Evolutionary conservation across 2,113 vertebrate species (phyloP), one percentile per base, ranked within the genome.

Genomic region (Strix uralensis): DNA sequence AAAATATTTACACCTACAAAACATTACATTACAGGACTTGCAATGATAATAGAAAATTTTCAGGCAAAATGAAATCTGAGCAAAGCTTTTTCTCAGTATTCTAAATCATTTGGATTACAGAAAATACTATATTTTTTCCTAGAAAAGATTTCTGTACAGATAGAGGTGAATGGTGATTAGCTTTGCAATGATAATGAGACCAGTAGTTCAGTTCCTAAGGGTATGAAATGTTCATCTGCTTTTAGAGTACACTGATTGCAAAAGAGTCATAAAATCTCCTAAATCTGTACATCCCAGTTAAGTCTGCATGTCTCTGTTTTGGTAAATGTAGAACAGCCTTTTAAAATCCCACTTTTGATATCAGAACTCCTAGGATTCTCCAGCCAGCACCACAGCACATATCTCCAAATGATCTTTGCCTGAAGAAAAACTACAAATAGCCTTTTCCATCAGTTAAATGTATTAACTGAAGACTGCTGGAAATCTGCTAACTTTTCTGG

Each of bases 181-280:
- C 61, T 92, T 88, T 90, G 65, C 49, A 87, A 83, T 77, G 71
- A 70, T 95, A 96, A 96, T 92, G 94, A 96, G 92, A 96, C 40
- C 90, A 96, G 92, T 96, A 96, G 92, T 94, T 96, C 92, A 91
- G 54, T 87, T 94, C 96, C 95, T 95, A 94, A 87, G 95, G 96
- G 84, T 96, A 95, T 92, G 92, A 92, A 95, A 92, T 91, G 52
- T 73, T 95, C 94, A 91, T 90, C 58, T 94, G 58, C 70, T 94
- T 96, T 92, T 94, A 91, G 83, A 95, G 66, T 62, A 54, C 78
- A 81, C 26, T 87, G 78, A 85, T 70, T 91, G 78, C 70, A 85
- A 70, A 90, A 82, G 70, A 91, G 66, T 90, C 81, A 91, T 49
- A 93, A 90, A 95, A 81, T 49, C 69, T 93, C 86, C 88, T 81